A percentile compares a stretch with the other conserved stretches of the same genome.
phyloP scores from a whole-genome alignment of 2,113 vertebrate genomes.

The Apaloderma vittatum region DNA sequence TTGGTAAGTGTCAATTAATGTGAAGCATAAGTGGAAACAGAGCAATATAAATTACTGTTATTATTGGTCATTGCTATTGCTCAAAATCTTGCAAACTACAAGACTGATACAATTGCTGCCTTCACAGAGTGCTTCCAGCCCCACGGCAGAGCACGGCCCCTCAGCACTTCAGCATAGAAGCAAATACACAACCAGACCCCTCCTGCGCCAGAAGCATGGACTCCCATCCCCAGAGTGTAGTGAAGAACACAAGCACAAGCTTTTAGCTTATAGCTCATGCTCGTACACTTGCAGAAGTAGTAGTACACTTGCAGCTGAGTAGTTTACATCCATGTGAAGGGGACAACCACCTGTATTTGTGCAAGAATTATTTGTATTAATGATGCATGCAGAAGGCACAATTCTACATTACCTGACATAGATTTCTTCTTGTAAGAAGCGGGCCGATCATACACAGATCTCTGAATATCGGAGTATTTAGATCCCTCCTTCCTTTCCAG shows the following conservation, averaged over 20 bases:
- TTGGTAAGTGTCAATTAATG: constrained; percentile 41
- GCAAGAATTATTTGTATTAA: not conserved
- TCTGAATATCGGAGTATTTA: constrained; percentile 93
- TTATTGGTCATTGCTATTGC: not conserved
- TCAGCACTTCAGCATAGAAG: rapidly evolving
- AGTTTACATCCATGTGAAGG: not conserved
- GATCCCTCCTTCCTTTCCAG: constrained; percentile 91
- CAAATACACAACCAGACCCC: not conserved
- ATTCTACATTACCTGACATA: constrained; percentile 79
- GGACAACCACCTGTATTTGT: not conserved
- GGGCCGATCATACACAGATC: constrained; percentile 91
- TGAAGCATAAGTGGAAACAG: constrained; percentile 41
- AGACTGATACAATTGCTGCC: not conserved
- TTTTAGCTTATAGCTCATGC: not conserved
- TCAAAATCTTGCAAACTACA: constrained; percentile 6
- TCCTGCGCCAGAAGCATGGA: not conserved
- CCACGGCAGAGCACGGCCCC: rapidly evolving
- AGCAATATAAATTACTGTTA: not conserved
- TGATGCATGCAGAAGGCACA: not conserved
- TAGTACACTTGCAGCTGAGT: not conserved
- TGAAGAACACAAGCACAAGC: not conserved
- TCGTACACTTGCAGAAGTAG: not conserved
- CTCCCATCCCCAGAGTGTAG: not conserved
- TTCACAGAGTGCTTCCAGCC: not conserved
- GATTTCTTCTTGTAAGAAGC: constrained; percentile 91